Evolutionary conservation across 2,113 vertebrate species (phyloP), one percentile per base, ranked within the genome.

Genomic region (Pseudois nayaur): DNA sequence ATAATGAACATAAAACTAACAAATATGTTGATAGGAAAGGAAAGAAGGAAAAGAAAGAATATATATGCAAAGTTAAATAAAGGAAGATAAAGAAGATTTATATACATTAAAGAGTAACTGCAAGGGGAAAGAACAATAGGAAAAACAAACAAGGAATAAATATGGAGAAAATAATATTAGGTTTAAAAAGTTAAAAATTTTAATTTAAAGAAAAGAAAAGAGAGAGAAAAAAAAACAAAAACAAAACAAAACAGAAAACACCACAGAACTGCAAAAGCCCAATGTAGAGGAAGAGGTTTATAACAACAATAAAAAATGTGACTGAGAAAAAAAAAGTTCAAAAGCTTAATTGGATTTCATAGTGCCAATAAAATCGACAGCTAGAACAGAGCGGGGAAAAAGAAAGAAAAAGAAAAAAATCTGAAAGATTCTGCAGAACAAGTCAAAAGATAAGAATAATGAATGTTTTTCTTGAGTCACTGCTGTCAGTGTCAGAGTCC

Each of bases 351-450:
- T 71, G n/a, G 19, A 71, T 71, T 36, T 23, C 9, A 36, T 12
- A 71, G 19, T 40, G n/a, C 19, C 19, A 36, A 23, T 71, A 40
- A 71, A 40, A 12, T 71, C 19, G 3, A 71, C n/a, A 40, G 12
- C n/a, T 71, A 71, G 19, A 71, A 71, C 9, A 3, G 9, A 4
- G 33, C 0, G 17, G 1, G 0, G 2, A 15, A 31, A 60, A 19
- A n/a, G 19, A 17, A 36, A 71, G 64, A 71, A 71, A 67, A 71
- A 71, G 64, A 36, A 71, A 40, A 40, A 71, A 21, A 71, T 71
- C n/a, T 1, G 3, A 71, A 71, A 36, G 17, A 21, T 36, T 71
- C 64, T 36, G 17, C 9, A 71, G 64, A 71, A 11, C 8, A 71
- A 71, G n/a, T 36, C 33, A 71, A 36, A 71, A 71, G 21, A 67